Evolutionary conservation across 1,140 invertebrate genomes (phyloP).

Genomic region (Drosophila tropicalis): DNA sequence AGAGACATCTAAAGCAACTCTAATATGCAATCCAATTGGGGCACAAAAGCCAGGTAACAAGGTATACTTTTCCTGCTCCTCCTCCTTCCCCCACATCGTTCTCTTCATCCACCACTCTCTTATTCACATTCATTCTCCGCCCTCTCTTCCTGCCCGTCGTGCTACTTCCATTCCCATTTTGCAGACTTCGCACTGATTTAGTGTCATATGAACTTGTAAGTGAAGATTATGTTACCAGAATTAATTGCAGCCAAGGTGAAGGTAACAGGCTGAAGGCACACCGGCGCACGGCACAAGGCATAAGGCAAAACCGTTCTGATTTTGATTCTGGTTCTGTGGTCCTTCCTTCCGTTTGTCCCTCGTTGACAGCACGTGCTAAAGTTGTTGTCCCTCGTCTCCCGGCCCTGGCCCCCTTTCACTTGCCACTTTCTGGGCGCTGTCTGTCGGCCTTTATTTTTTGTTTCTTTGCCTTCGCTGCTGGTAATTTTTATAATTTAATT

Average conservation of each 20-base stretch:
- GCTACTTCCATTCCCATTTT: slow-evolving; percentile 9
- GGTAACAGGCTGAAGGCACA: slow-evolving; percentile 51
- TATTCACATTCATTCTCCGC: slow-evolving; percentile 1
- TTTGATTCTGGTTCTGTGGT: slow-evolving; percentile 8
- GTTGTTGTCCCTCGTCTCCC: slow-evolving; percentile 18
- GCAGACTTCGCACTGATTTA: slow-evolving; percentile 68
- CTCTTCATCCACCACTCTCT: not conserved
- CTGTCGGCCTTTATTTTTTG: slow-evolving; percentile 11
- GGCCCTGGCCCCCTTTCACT: not conserved
- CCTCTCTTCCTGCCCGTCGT: not conserved
- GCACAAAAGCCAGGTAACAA: slow-evolving; percentile 23
- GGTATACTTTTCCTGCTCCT: slow-evolving; percentile 6
- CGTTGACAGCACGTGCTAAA: slow-evolving; percentile 74
- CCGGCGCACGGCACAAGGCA: not conserved
- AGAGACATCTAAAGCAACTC: slow-evolving; percentile 27
- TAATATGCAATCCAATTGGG: slow-evolving; percentile 42
- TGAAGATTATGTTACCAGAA: slow-evolving; percentile 81
- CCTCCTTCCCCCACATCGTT: not conserved
- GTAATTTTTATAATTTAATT: slow-evolving; percentile 79
- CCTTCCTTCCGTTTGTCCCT: slow-evolving; percentile 33
- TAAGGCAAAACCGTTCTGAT: slow-evolving; percentile 7
- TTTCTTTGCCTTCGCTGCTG: slow-evolving; percentile 18
- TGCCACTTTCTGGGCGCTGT: not conserved
- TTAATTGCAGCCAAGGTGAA: slow-evolving; percentile 79
- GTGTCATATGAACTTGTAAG: slow-evolving; percentile 81